A percentile compares a stretch with the other conserved stretches of the same genome.
Evolutionary conservation across 2,797 vertebrate genomes (phyloP).

Genomic region (Danionella dracula): DNA sequence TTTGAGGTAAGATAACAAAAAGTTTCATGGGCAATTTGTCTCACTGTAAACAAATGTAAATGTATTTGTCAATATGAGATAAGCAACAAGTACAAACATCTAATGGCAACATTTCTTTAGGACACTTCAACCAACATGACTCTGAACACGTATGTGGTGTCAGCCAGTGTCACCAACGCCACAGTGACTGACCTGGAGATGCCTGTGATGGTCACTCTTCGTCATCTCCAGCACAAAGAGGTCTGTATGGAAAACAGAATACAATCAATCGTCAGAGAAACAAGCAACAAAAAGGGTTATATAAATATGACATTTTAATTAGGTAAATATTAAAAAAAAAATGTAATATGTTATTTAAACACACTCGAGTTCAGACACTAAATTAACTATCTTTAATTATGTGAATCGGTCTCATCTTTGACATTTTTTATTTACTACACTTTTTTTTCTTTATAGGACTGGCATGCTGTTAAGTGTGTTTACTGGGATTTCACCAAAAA

Average conservation of each 20-base stretch:
- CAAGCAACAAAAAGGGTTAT: not conserved
- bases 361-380: too few relatives aligned
- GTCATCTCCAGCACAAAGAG: slow-evolving; percentile 58
- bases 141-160: slow-evolving; percentile 78
- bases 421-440: not conserved
- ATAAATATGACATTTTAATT: too few relatives aligned
- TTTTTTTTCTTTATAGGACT: slow-evolving; percentile 53
- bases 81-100: not conserved
- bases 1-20: too few relatives aligned
- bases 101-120: slow-evolving; percentile 50
- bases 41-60: too few relatives aligned
- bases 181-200: slow-evolving; percentile 67
- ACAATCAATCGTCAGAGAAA: not conserved
- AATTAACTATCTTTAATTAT: too few relatives aligned
- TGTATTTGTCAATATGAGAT: too few relatives aligned
- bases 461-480: slow-evolving; percentile 62
- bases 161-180: slow-evolving; percentile 75
- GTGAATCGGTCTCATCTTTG: not conserved
- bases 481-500: slow-evolving; percentile 84
- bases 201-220: slow-evolving; percentile 72
- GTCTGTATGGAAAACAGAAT: slow-evolving; percentile 36
- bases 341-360: too few relatives aligned
- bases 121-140: slow-evolving; percentile 44
- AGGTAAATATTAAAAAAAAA: too few relatives aligned
- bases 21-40: too few relatives aligned